Percentiles rank a stretch among this genome's conserved stretches.
Conservation (phyloP, 2,113 vertebrate genomes). For the Speoplatyrhinus poulsoni region DNA sequence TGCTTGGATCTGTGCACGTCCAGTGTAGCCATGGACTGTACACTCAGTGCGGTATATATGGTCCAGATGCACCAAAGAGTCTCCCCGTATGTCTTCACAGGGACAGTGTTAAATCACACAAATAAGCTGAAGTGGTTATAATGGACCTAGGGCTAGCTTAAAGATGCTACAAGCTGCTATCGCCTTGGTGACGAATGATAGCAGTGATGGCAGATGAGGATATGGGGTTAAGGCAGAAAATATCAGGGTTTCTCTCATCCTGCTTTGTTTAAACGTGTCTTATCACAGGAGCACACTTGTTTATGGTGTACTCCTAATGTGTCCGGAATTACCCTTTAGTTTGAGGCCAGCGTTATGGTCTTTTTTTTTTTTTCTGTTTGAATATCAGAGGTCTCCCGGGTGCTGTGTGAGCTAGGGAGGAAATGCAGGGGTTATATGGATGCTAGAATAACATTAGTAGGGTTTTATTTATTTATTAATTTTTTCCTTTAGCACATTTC, state of each 20-base stretch:
- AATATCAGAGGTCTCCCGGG: no score
- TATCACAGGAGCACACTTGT: background rate
- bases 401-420: no score
- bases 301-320: background rate
- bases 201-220: constrained; percentile 8
- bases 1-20: constrained; percentile 30
- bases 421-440: background rate
- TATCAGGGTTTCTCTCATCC: background rate
- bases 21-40: constrained; percentile 21
- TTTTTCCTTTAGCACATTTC: no score
- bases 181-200: constrained; percentile 13
- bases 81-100: constrained; percentile 24
- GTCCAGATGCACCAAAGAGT: constrained; percentile 35
- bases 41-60: constrained; percentile 29
- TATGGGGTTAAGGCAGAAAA: background rate
- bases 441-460: background rate
- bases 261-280: background rate
- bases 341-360: no score
- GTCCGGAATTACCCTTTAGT: background rate
- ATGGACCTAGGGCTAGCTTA: constrained; percentile 28
- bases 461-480: no score
- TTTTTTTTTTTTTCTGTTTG: no score
- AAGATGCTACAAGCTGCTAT: constrained; percentile 40
- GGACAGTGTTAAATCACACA: constrained; percentile 9
- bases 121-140: constrained; percentile 8